phyloP scores from a whole-genome alignment of 2,888 invertebrate genomes.

The Polydrusus tereticollis region DNA sequence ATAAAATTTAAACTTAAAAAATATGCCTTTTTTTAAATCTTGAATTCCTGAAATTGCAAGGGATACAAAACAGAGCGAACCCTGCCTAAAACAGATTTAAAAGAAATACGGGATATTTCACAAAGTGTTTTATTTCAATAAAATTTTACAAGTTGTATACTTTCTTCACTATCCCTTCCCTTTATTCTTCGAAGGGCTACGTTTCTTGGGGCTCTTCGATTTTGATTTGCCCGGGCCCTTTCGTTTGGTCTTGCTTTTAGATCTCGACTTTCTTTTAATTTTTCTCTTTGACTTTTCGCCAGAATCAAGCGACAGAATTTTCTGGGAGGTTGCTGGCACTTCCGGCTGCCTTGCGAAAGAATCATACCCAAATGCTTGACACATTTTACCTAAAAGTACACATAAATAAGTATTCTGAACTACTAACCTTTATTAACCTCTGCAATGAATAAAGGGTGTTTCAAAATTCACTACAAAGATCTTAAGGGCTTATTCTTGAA shows the following conservation, averaged over 20 bases:
- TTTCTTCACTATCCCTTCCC: background rate
- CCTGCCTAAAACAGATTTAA: background rate
- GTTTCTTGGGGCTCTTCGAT: conserved; percentile 57
- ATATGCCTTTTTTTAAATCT: background rate
- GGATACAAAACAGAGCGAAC: no score
- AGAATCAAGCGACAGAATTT: conserved; percentile 64
- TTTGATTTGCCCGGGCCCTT: conserved; percentile 61
- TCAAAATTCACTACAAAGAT: no score
- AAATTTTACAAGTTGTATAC: background rate
- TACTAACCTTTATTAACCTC: no score
- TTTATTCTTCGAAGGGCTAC: conserved; percentile 50
- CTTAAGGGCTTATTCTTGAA: no score
- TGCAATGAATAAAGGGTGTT: background rate
- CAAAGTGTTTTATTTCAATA: background rate
- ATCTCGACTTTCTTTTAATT: conserved; percentile 54
- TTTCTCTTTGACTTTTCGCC: conserved; percentile 62
- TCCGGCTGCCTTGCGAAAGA: conserved; percentile 68
- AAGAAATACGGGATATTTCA: background rate
- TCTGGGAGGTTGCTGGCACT: conserved; percentile 57
- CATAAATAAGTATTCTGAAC: no score
- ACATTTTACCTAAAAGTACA: conserved; percentile 66
- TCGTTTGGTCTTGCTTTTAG: conserved; percentile 59
- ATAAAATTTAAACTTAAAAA: background rate
- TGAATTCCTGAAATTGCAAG: no score
- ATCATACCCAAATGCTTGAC: conserved; percentile 72